Evolutionary conservation across 2,888 invertebrate species (phyloP).

Genomic region (Trissolcus japonicus): DNA sequence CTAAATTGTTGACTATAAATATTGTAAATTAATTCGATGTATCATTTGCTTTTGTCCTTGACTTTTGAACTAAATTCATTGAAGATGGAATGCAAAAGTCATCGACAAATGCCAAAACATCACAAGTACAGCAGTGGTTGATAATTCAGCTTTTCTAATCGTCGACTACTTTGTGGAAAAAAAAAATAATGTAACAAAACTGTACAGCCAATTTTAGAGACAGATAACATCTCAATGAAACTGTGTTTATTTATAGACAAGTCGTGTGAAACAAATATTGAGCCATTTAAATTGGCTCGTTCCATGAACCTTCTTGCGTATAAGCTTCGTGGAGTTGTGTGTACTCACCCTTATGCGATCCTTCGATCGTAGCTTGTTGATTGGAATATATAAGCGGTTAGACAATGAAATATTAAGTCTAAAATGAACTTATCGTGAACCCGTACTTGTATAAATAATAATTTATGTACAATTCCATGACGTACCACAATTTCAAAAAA

Average conservation of each 20-base stretch:
- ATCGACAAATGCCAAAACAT: conserved; percentile 33
- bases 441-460: not conserved
- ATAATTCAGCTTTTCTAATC: not conserved
- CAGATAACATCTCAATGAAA: conserved; percentile 26
- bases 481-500: conserved; percentile 19
- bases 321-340: conserved; percentile 24
- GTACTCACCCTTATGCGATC: conserved; percentile 75
- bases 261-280: conserved; percentile 3
- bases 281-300: conserved; percentile 9
- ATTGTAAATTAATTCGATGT: no score
- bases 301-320: conserved; percentile 22
- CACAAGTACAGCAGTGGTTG: conserved; percentile 8
- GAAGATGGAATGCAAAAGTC: conserved; percentile 9
- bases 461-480: not conserved
- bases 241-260: conserved; percentile 15
- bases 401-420: conserved; percentile 58
- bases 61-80: conserved; percentile 32
- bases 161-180: not conserved
- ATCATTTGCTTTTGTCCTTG: conserved; percentile 19
- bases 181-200: not conserved
- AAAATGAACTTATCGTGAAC: conserved; percentile 1
- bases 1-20: no score
- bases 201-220: not conserved
- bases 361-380: conserved; percentile 76
- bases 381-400: conserved; percentile 72